phyloP scores from a whole-genome alignment of 2,888 invertebrate genomes.

The Catotricha subobsoleta region DNA sequence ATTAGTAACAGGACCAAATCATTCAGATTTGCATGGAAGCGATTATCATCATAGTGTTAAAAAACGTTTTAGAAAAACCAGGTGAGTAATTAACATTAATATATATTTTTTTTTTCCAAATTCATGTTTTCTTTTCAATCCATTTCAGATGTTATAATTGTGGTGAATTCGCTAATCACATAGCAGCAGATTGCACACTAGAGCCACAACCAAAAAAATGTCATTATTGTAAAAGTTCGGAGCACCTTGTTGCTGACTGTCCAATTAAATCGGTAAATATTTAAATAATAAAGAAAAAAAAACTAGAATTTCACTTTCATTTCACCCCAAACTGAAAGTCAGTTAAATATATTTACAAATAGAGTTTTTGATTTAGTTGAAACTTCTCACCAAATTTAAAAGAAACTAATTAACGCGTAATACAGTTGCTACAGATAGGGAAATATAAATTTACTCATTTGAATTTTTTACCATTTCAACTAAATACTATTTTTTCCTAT shows the following conservation, averaged over 20 bases:
- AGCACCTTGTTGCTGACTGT: conserved; percentile 80
- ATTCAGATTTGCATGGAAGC: conserved; percentile 64
- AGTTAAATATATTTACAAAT: no score
- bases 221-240: conserved; percentile 74
- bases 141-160: conserved; percentile 76
- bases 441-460: no score
- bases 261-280: conserved; percentile 35
- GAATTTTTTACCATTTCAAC: no score
- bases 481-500: no score
- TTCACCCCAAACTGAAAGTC: no score
- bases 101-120: conserved; percentile 7
- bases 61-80: conserved; percentile 69
- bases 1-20: conserved; percentile 60
- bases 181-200: conserved; percentile 73
- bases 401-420: no score
- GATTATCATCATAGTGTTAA: conserved; percentile 62
- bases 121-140: not conserved
- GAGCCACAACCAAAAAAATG: conserved; percentile 83
- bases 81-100: conserved; percentile 30
- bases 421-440: no score
- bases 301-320: no score
- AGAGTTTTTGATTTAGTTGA: no score
- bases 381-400: no score
- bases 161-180: conserved; percentile 81
- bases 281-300: no score